A percentile compares a stretch with the other conserved stretches of the same genome.
Conservation (phyloP, 2,888 invertebrate genomes). For the Tortrix viridana region DNA sequence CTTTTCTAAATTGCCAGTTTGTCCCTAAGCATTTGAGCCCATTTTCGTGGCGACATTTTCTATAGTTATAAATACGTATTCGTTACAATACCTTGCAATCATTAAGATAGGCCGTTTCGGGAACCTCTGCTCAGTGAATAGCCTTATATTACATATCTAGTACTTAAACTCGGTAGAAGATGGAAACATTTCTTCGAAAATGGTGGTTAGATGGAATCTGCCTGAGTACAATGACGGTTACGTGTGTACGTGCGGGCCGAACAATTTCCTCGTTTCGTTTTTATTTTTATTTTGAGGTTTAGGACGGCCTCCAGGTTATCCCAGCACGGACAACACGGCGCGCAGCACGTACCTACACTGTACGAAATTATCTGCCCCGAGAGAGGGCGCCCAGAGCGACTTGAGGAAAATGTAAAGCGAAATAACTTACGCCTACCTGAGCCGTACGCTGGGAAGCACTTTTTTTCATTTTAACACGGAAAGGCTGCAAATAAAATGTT, state of each 20-base stretch:
- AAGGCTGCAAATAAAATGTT: constrained; percentile 64
- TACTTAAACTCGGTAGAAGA: not conserved
- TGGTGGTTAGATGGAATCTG: constrained; percentile 26
- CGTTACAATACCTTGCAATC: constrained; percentile 15
- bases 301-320: constrained; percentile 59
- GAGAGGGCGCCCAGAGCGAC: constrained; percentile 64
- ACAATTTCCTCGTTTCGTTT: constrained; percentile 48
- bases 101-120: constrained; percentile 18
- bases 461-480: constrained; percentile 63
- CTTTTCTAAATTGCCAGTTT: constrained; percentile 60
- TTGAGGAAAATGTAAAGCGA: constrained; percentile 74
- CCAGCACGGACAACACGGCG: constrained; percentile 60
- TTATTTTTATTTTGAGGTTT: constrained; percentile 56
- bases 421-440: constrained; percentile 72
- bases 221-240: constrained; percentile 35
- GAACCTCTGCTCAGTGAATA: constrained; percentile 2
- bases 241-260: constrained; percentile 35
- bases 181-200: not conserved
- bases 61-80: constrained; percentile 24
- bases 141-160: constrained; percentile 2
- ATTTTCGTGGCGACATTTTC: constrained; percentile 52
- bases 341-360: constrained; percentile 73
- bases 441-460: constrained; percentile 53
- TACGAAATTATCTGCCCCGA: constrained; percentile 74
- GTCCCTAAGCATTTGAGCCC: constrained; percentile 58